Base-by-base conservation (phyloP, 2,797 vertebrate genomes). In the Limnodromus scolopaceus region DNA sequence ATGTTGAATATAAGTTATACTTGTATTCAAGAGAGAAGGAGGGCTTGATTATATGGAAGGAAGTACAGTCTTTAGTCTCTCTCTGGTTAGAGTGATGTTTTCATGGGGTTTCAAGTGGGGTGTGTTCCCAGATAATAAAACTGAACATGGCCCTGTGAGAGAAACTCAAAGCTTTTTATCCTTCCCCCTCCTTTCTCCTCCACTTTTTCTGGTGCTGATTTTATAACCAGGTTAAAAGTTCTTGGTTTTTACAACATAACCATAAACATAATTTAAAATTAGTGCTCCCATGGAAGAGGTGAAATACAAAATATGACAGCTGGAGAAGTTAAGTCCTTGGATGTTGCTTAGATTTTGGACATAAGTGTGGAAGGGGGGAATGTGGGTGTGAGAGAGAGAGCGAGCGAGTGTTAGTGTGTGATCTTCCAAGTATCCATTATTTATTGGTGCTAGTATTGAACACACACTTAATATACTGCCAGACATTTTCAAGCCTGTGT, bases 331-430 rank as follows among this genome's bases (percentile, higher is more conserved):
- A 48, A 36, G 25, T 48, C 51, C 66, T 71, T 54, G 25, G 48
- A 12, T 48, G 34, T 41, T 39, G 43, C 41, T 79, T 30, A 28
- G 48, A 24, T 71, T 71, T 70, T 25, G 49, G 36, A 55, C 4
- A 1, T 7, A 20, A 41, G 11, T 23, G 25, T 2, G 6, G 36
- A n/a, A 48, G 30, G 8, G 16, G 19, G 28, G 5, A 16, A 15
- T 4, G 7, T 6, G 11, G 25, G 48, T 27, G 32, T 36, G 43
- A 36, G 55, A 43, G n/a, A 4, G 10, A n/a, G 28, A 0, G 3
- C 54, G 58, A 38, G 18, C 45, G 28, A 60, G 39, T 15, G n/a
- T 36, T 43, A n/a, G 6, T 4, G 8, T 5, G 28, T n/a, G 10
- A 5, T 69, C 28, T 77, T 38, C 54, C 39, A 45, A 19, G n/a